Evolutionary conservation across 2,888 invertebrate genomes (phyloP), one percentile per base, ranked within the genome.

Genomic region (Stomorhina lunata): DNA sequence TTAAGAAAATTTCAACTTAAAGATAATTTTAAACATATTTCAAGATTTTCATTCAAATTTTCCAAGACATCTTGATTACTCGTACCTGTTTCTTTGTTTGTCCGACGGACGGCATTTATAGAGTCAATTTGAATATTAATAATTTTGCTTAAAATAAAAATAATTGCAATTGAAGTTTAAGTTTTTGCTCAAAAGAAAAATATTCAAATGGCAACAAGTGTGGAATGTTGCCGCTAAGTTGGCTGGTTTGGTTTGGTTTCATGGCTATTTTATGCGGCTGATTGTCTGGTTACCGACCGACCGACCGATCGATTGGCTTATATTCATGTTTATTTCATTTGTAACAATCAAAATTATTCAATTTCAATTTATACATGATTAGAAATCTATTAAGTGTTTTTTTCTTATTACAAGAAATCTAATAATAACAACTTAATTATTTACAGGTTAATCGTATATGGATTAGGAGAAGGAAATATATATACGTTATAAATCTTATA

Each of bases 141-240:
- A 72, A 57, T 77, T 77, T 77, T 69, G 50, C 61, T 68, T 29
- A 55, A 79, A 79, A 59, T 57, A 63, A 71, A 72, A 65, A 72
- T 72, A 79, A 79, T 72, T 79, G 59, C 79, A 66, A 22, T 72
- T 65, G 59, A 79, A 72, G 65, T 66, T 79, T 43, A 43, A n/a
- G 4, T 75, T 50, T 29, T 15, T 27, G 15, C 17, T 65, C 25
- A 34, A 7, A 12, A 10, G 10, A 1, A 3, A 55, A 29, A 65
- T 34, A 55, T 40, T 72, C 45, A 79, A 72, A 57, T 79, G 71
- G 65, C 78, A 72, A 79, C 71, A 57, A 71, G 63, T 72, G 65
- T 48, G 78, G 71, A 79, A 79, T 79, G 78, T 65, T 79, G 71
- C 57, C 63, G 65, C 22, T 63, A 15, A 63, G 37, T 63, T 63